A percentile compares a stretch with the other conserved stretches of the same genome.
Evolutionary conservation across 2,113 vertebrate species (phyloP).

Genomic region (Brachyhypopomus occidentalis): DNA sequence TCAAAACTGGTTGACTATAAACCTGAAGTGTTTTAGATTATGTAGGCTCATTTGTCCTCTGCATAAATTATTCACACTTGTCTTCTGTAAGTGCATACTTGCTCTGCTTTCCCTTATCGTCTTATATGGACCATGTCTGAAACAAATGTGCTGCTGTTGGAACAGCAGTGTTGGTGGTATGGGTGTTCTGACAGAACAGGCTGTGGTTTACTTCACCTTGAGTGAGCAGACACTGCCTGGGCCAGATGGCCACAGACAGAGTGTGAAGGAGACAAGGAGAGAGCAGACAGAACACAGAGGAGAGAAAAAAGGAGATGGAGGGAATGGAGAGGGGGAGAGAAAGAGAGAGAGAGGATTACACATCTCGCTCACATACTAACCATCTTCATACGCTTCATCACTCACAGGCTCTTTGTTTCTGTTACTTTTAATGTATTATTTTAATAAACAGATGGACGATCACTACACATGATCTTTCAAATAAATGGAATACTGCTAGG

Average conservation of each 20-base stretch:
- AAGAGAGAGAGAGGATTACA: conserved; percentile 38
- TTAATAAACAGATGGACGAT: conserved; percentile 64
- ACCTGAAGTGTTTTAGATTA: not conserved
- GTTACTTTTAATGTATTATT: conserved; percentile 55
- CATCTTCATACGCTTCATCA: conserved; percentile 44
- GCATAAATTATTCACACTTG: not conserved
- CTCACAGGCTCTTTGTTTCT: conserved; percentile 53
- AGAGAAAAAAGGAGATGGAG: not conserved
- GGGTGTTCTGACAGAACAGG: conserved; percentile 40
- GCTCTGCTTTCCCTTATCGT: not conserved
- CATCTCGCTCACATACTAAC: conserved; percentile 52
- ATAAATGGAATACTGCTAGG: conserved; percentile 56
- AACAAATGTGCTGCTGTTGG: conserved; percentile 35
- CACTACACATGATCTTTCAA: conserved; percentile 64
- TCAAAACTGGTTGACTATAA: not conserved
- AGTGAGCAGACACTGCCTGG: conserved; percentile 54
- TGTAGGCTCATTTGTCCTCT: not conserved
- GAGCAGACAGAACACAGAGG: conserved; percentile 37
- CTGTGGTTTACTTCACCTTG: conserved; percentile 58
- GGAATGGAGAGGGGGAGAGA: not conserved
- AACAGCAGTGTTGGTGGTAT: conserved; percentile 34
- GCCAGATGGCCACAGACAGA: conserved; percentile 56
- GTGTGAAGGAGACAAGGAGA: conserved; percentile 52
- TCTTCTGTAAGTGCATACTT: not conserved
- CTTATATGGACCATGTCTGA: not conserved